A percentile compares a stretch with the other conserved stretches of the same genome.
phyloP scores from a whole-genome alignment of 1,140 invertebrate species.

The Drosophila fuyamai region DNA sequence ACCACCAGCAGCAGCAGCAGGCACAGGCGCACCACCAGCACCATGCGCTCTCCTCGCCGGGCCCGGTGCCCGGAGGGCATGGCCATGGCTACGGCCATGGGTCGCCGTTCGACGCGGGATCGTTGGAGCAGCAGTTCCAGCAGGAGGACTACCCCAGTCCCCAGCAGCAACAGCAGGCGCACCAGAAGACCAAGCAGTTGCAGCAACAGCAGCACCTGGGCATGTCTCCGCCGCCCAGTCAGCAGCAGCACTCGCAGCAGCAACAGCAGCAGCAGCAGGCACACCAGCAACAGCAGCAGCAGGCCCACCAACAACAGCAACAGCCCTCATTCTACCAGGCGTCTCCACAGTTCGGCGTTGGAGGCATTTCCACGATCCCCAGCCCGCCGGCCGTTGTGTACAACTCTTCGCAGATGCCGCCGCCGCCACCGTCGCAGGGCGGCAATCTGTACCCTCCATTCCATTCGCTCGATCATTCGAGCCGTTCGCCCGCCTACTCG shows the following conservation, averaged over 20 bases:
- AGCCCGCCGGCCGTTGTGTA: slow-evolving; percentile 92
- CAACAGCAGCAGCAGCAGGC: slow-evolving; percentile 64
- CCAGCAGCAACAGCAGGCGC: slow-evolving; percentile 72
- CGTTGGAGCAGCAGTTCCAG: slow-evolving; percentile 78
- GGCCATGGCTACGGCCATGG: slow-evolving; percentile 67
- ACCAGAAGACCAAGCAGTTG: slow-evolving; percentile 68
- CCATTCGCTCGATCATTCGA: slow-evolving; percentile 85
- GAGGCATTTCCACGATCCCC: slow-evolving; percentile 91
- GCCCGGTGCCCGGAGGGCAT: slow-evolving; percentile 51
- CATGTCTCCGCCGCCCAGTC: slow-evolving; percentile 81
- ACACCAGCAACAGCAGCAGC: slow-evolving; percentile 50
- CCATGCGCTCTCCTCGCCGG: slow-evolving; percentile 76
- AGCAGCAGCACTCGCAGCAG: slow-evolving; percentile 76
- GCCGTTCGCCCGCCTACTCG: slow-evolving; percentile 73
- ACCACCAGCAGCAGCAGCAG: slow-evolving; percentile 78
- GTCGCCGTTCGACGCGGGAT: slow-evolving; percentile 74
- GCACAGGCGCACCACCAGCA: slow-evolving; percentile 83
- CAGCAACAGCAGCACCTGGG: slow-evolving; percentile 73
- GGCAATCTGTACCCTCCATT: slow-evolving; percentile 91
- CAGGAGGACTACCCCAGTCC: slow-evolving; percentile 80
- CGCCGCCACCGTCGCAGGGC: slow-evolving; percentile 89
- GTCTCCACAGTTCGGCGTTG: slow-evolving; percentile 88
- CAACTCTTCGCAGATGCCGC: slow-evolving; percentile 89
- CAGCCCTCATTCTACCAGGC: slow-evolving; percentile 81
- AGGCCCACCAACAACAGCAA: slow-evolving; percentile 59